phyloP scores from a whole-genome alignment of 2,113 vertebrate species.

The Laticauda colubrina region DNA sequence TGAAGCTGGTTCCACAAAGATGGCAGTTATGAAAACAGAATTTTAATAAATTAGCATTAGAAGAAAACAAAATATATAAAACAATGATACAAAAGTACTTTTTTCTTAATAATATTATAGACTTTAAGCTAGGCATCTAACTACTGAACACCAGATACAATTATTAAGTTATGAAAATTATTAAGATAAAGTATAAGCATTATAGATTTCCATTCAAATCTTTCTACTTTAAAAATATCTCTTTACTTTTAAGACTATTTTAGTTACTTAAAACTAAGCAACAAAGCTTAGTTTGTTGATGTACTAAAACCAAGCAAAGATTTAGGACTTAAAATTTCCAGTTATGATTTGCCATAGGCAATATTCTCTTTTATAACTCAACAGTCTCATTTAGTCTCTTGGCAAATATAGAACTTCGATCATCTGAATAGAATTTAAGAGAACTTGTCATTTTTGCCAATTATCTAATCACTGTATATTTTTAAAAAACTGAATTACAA shows the following conservation, averaged over 20 bases:
- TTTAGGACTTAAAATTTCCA: background rate
- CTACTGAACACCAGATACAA: background rate
- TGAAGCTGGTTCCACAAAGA: conserved; percentile 92
- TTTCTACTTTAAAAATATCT: background rate
- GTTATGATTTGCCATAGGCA: background rate
- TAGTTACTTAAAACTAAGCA: background rate
- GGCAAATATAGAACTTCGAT: background rate
- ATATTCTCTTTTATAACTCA: background rate
- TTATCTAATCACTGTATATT: background rate
- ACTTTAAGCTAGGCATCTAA: conserved; percentile 43
- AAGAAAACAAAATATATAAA: conserved; percentile 59
- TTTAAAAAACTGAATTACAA: background rate
- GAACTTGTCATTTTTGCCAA: background rate
- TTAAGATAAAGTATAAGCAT: background rate
- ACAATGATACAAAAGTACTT: conserved; percentile 54
- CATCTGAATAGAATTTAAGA: background rate
- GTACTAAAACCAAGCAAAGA: background rate
- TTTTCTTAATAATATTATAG: conserved; percentile 47
- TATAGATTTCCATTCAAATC: background rate
- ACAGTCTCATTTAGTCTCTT: background rate
- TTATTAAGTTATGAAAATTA: background rate
- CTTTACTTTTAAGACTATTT: background rate
- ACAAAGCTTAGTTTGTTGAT: no score
- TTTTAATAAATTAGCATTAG: conserved; percentile 77
- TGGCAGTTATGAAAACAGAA: conserved; percentile 76